These are phyloP conservation scores for Diploscapter pachys DNA, from an alignment of 1,140 invertebrate species.

Conservation along the genomic window DNA sequence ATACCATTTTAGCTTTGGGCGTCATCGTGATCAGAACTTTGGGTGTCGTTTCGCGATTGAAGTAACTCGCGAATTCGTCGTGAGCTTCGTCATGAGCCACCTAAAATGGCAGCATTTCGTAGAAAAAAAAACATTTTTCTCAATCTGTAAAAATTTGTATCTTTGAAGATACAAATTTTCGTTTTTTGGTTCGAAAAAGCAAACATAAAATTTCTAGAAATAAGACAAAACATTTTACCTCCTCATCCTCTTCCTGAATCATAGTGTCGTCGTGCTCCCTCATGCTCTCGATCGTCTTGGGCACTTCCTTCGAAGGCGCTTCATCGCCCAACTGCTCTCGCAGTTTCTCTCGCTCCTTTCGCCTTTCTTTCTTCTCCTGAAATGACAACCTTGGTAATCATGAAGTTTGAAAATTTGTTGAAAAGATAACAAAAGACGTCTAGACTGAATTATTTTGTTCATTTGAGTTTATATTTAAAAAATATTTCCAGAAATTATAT, in stretches of 20 bases:
- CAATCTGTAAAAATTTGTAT: conserved; percentile 15
- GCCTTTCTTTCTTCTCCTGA: conserved; percentile 53
- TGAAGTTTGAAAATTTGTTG: neutral
- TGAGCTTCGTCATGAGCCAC: conserved; percentile 70
- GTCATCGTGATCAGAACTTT: conserved; percentile 93
- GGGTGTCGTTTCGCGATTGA: conserved; percentile 77
- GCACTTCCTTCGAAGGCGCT: conserved; percentile 69
- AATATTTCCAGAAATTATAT: no score
- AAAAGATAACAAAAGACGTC: neutral
- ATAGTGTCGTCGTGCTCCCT: conserved; percentile 87
- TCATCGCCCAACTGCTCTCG: conserved; percentile 54
- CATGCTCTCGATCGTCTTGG: conserved; percentile 86
- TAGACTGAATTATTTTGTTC: no score
- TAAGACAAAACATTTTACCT: conserved; percentile 64
- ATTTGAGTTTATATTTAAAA: no score
- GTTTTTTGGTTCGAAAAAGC: no score
- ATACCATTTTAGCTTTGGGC: conserved; percentile 79
- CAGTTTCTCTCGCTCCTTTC: conserved; percentile 48
- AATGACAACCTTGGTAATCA: conserved; percentile 11
- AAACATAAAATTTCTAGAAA: neutral
- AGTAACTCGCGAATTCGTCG: conserved; percentile 85
- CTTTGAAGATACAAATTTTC: conserved; percentile 1
- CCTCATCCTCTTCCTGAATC: conserved; percentile 72
- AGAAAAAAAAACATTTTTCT: neutral
- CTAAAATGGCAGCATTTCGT: conserved; percentile 40